phyloP scores from a whole-genome alignment of 2,888 invertebrate species.

The Rambutsinella grinnellia region DNA sequence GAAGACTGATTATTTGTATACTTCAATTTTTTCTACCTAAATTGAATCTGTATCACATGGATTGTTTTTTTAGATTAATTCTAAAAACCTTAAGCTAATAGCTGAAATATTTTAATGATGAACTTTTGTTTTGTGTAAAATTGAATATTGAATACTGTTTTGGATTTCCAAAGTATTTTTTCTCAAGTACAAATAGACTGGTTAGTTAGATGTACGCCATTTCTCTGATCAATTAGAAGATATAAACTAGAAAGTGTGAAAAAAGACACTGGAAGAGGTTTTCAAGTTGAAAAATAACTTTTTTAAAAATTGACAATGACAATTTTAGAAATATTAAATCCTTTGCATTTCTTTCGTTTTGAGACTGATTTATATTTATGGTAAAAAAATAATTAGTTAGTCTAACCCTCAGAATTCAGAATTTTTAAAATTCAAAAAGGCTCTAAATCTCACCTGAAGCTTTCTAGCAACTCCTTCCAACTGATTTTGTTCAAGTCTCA shows the following conservation, averaged over 20 bases:
- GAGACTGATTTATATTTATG: too few species aligned
- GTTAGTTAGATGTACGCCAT: too few species aligned
- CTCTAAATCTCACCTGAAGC: slow-evolving; percentile 88
- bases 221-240: too few species aligned
- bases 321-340: too few species aligned
- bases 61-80: slow-evolving; percentile 52
- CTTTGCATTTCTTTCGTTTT: too few species aligned
- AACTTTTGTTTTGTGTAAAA: slow-evolving; percentile 34
- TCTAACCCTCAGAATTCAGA: too few species aligned
- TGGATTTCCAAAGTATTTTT: slow-evolving; percentile 26
- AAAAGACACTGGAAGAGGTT: slow-evolving; percentile 43
- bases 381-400: too few species aligned
- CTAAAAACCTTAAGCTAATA: background rate
- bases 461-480: slow-evolving; percentile 96
- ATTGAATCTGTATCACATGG: slow-evolving; percentile 62
- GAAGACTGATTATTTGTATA: background rate
- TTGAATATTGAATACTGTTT: slow-evolving; percentile 65
- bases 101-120: background rate
- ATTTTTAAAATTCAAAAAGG: too few species aligned
- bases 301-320: too few species aligned
- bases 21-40: background rate
- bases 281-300: too few species aligned
- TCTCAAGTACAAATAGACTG: background rate
- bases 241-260: too few species aligned
- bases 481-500: slow-evolving; percentile 96